Conservation (phyloP, 2,797 vertebrate species). For the Spea hammondii region DNA sequence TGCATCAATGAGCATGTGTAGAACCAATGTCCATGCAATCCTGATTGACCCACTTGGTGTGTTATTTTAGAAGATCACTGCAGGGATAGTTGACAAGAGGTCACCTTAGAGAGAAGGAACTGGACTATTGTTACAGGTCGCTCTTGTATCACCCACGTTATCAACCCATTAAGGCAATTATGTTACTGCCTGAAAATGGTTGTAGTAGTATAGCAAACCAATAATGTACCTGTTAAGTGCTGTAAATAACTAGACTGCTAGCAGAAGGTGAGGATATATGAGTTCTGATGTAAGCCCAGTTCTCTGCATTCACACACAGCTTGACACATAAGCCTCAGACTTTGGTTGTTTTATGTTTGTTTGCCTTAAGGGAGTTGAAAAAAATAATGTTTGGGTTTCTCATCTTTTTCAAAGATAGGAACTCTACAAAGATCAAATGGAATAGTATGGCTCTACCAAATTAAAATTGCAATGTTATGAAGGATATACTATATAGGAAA, state of each 20-base stretch:
- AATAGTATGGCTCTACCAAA: constrained; percentile 1
- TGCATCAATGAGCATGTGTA: no score
- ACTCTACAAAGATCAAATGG: constrained; percentile 16
- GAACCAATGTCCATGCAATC: no score
- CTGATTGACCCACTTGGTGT: no score
- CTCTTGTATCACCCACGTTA: no score
- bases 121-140: no score
- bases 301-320: background rate
- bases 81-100: no score
- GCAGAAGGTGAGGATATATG: background rate
- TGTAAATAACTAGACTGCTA: background rate
- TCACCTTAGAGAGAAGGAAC: no score
- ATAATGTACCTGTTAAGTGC: background rate
- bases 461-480: background rate
- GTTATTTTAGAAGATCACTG: no score
- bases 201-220: no score
- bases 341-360: constrained; percentile 20
- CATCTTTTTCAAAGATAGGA: constrained; percentile 19
- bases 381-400: constrained; percentile 27
- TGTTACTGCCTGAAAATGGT: no score
- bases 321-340: constrained; percentile 4
- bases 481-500: background rate
- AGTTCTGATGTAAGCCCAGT: background rate
- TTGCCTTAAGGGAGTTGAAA: constrained; percentile 20
- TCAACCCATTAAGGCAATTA: no score